Evolutionary conservation across 2,888 invertebrate genomes (phyloP).

Genomic region (Argynnis bischoffii): DNA sequence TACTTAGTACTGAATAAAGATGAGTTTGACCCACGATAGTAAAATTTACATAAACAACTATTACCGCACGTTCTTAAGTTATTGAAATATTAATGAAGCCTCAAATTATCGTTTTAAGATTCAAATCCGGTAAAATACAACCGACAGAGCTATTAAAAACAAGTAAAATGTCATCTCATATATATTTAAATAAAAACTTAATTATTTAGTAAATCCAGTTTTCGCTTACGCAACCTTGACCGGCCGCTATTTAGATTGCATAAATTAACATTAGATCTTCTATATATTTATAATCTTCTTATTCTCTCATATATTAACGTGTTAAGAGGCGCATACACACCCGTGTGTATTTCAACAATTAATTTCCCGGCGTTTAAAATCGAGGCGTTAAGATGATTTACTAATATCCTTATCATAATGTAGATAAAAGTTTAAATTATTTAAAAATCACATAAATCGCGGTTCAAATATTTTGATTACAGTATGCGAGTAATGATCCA

Average conservation of each 20-base stretch:
- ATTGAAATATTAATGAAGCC: no score
- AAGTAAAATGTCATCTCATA: not conserved
- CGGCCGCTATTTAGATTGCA: slow-evolving; percentile 26
- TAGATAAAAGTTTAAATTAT: not conserved
- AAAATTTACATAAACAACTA: no score
- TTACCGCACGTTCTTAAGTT: not conserved
- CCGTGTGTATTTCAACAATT: no score
- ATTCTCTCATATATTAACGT: slow-evolving; percentile 21
- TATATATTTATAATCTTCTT: slow-evolving; percentile 22
- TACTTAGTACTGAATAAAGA: no score
- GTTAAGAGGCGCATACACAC: no score
- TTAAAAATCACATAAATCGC: not conserved
- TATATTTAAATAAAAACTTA: slow-evolving; percentile 1
- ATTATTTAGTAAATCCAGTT: slow-evolving; percentile 24
- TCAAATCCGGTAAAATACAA: not conserved
- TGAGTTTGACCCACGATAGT: no score
- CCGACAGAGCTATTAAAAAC: not conserved
- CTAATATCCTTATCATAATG: not conserved
- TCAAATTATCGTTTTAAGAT: not conserved
- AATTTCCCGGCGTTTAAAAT: no score
- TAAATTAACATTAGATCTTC: slow-evolving; percentile 30
- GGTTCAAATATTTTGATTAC: slow-evolving; percentile 4
- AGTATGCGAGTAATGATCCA: not conserved
- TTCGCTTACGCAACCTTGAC: slow-evolving; percentile 38
- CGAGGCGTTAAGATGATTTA: not conserved